phyloP scores from a whole-genome alignment of 2,113 vertebrate genomes.

The Vicugna pacos region DNA sequence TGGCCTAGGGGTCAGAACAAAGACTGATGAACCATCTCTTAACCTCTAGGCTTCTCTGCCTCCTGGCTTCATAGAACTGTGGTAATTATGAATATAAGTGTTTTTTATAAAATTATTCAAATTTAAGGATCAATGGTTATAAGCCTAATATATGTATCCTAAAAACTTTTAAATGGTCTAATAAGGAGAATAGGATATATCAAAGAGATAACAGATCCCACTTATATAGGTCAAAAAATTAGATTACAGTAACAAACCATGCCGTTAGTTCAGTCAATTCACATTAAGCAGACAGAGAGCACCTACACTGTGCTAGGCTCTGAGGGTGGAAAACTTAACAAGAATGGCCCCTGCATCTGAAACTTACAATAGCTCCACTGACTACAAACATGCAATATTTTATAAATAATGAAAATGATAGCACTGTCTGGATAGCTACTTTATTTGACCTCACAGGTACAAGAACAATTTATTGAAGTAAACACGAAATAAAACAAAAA shows the following conservation, averaged over 20 bases:
- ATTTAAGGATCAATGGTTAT: constrained; percentile 16
- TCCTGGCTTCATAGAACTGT: background rate
- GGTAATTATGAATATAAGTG: background rate
- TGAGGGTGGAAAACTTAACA: background rate
- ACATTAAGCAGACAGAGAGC: background rate
- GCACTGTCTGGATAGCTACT: background rate
- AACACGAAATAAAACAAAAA: constrained; percentile 55
- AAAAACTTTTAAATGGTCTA: constrained; percentile 26
- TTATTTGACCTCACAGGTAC: background rate
- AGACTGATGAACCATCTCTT: background rate
- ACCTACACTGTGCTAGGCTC: background rate
- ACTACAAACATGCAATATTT: background rate
- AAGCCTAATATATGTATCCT: background rate
- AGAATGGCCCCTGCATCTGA: background rate
- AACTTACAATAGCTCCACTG: background rate
- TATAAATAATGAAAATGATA: constrained; percentile 7
- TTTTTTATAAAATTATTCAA: constrained; percentile 40
- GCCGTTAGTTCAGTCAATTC: background rate
- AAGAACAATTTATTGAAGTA: constrained; percentile 5
- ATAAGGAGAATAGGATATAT: background rate
- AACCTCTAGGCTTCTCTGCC: background rate
- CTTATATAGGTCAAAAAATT: constrained; percentile 21
- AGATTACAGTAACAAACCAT: background rate
- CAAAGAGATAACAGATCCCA: constrained; percentile 3
- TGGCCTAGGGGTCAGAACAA: constrained; percentile 23